phyloP scores from a whole-genome alignment of 1,140 invertebrate genomes.

The Drosophila nigromelanica region DNA sequence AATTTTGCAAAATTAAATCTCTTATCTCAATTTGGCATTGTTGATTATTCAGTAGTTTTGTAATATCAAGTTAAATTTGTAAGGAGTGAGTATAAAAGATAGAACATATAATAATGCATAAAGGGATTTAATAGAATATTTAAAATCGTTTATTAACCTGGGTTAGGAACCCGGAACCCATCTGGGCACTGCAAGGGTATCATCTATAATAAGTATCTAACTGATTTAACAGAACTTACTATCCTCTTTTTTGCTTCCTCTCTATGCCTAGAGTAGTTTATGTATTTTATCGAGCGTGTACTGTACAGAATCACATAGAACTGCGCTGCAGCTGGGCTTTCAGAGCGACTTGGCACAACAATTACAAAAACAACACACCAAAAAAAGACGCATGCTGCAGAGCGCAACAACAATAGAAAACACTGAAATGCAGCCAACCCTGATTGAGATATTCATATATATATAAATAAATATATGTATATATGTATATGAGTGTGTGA shows the following conservation, averaged over 20 bases:
- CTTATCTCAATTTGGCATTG: too few relatives aligned
- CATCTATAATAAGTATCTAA: too few relatives aligned
- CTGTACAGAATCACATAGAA: slow-evolving; percentile 8
- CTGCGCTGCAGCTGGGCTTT: slow-evolving; percentile 8
- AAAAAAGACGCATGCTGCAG: background rate
- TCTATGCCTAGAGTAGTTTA: background rate
- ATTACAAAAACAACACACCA: slow-evolving; percentile 15
- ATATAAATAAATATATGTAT: background rate
- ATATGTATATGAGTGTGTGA: background rate
- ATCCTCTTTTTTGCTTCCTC: background rate
- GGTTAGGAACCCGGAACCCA: too few relatives aligned
- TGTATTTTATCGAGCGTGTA: slow-evolving; percentile 20
- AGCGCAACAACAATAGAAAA: background rate
- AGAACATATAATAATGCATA: too few relatives aligned
- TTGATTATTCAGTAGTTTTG: too few relatives aligned
- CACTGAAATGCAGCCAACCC: background rate
- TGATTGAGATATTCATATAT: background rate
- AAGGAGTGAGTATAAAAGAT: too few relatives aligned
- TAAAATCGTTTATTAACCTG: too few relatives aligned
- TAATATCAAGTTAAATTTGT: too few relatives aligned
- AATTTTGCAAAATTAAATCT: too few relatives aligned
- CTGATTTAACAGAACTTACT: slow-evolving; percentile 1
- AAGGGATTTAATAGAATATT: too few relatives aligned
- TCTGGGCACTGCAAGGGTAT: background rate
- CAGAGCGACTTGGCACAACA: slow-evolving; percentile 58